A percentile compares a stretch with the other conserved stretches of the same genome.
These are phyloP conservation scores for Scylla paramamosain DNA, from an alignment of 1,140 invertebrate species.

Conservation along the genomic window DNA sequence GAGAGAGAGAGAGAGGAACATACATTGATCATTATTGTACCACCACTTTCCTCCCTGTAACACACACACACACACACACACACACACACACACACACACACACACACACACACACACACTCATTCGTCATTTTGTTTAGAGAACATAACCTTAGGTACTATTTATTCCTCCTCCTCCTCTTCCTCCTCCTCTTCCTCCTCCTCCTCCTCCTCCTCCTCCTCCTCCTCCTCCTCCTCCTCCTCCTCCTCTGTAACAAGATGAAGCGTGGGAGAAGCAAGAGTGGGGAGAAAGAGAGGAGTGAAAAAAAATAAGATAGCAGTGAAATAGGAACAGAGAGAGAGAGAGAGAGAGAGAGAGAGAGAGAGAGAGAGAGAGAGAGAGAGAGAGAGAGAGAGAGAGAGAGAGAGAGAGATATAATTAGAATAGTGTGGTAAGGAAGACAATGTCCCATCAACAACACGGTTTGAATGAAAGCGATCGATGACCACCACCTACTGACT, in stretches of 20 bases:
- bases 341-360: slow-evolving; percentile 3
- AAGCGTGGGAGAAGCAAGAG: too few relatives aligned
- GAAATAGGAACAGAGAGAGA: neutral
- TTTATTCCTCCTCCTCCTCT: neutral
- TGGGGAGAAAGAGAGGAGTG: too few relatives aligned
- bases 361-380: slow-evolving; percentile 3
- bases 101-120: neutral
- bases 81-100: neutral
- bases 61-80: slow-evolving; percentile 28
- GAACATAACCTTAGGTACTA: too few relatives aligned
- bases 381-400: neutral
- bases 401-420: slow-evolving; percentile 6
- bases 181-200: too few relatives aligned
- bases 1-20: too few relatives aligned
- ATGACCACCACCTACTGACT: neutral
- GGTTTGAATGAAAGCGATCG: neutral
- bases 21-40: too few relatives aligned
- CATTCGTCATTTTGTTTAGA: neutral
- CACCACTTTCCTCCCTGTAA: too few relatives aligned
- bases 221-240: neutral
- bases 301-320: too few relatives aligned
- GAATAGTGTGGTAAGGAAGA: neutral
- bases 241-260: neutral
- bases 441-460: neutral
- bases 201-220: neutral